Conservation (phyloP, 2,113 vertebrate genomes). For the Lampris megalopsis region DNA sequence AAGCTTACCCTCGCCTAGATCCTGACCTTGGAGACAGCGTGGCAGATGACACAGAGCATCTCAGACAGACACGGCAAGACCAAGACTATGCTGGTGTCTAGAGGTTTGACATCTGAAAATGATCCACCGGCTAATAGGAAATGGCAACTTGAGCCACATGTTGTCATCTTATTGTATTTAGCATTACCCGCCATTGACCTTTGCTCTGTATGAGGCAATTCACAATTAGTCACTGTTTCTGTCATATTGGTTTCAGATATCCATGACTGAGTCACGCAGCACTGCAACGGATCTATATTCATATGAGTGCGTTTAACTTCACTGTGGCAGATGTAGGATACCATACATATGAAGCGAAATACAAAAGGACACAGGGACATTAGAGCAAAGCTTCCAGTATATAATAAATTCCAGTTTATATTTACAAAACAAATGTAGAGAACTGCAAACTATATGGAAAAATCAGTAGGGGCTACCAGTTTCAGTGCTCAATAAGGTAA, state of each 20-base stretch:
- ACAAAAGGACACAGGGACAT: too few relatives aligned
- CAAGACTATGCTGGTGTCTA: conserved; percentile 6
- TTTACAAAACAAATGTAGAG: too few relatives aligned
- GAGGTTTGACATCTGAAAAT: conserved; percentile 53
- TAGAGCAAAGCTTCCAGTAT: too few relatives aligned
- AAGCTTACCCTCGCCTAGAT: conserved; percentile 53
- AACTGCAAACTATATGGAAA: too few relatives aligned
- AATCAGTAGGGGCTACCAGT: too few relatives aligned
- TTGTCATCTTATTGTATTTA: conserved; percentile 61
- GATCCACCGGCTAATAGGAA: conserved; percentile 55
- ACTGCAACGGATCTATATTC: not conserved
- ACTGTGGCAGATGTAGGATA: too few relatives aligned
- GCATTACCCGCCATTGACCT: conserved; percentile 44
- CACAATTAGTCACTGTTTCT: conserved; percentile 55
- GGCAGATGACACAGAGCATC: conserved; percentile 61
- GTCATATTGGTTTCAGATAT: conserved; percentile 47
- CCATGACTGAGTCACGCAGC: conserved; percentile 5
- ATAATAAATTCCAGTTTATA: too few relatives aligned
- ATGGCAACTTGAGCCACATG: conserved; percentile 34
- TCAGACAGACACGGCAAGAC: conserved; percentile 32
- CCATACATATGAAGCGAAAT: too few relatives aligned
- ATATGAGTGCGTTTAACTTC: not conserved
- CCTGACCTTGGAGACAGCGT: conserved; percentile 67
- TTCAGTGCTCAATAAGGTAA: too few relatives aligned
- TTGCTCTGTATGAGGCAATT: conserved; percentile 40